These are phyloP conservation scores for Apis florea DNA, from an alignment of 1,140 invertebrate species.

Conservation along the genomic window DNA sequence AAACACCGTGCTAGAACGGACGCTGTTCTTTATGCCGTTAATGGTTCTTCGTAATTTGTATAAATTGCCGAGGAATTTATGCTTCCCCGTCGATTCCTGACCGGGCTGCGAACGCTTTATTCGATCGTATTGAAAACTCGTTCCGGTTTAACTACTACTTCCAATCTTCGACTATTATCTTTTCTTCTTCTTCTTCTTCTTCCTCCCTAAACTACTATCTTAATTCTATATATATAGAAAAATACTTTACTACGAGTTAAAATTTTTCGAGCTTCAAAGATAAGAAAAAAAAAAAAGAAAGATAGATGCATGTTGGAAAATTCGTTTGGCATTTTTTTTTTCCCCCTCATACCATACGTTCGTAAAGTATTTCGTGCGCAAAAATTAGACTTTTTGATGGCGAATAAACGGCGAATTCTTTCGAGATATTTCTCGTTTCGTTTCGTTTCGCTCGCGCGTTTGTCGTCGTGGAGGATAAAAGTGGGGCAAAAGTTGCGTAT, in stretches of 20 bases:
- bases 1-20: conserved; percentile 17
- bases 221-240: no score
- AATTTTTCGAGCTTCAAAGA: no score
- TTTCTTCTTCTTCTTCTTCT: background rate
- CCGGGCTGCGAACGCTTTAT: conserved; percentile 15
- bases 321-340: no score
- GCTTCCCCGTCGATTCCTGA: conserved; percentile 54
- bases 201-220: background rate
- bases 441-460: background rate
- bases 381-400: background rate
- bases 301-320: no score
- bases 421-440: background rate
- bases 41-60: conserved; percentile 72
- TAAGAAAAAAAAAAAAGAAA: no score
- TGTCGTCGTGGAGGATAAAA: background rate
- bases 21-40: conserved; percentile 18
- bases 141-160: conserved; percentile 1
- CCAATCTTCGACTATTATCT: background rate
- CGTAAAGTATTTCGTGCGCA: background rate
- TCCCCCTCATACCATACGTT: background rate
- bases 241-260: no score
- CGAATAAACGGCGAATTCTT: background rate
- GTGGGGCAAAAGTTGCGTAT: background rate
- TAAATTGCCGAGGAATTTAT: conserved; percentile 72
- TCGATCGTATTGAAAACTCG: conserved; percentile 41